Evolutionary conservation across 2,888 invertebrate genomes (phyloP), one percentile per base, ranked within the genome.

Genomic region (Lepetodrilus schrolli): DNA sequence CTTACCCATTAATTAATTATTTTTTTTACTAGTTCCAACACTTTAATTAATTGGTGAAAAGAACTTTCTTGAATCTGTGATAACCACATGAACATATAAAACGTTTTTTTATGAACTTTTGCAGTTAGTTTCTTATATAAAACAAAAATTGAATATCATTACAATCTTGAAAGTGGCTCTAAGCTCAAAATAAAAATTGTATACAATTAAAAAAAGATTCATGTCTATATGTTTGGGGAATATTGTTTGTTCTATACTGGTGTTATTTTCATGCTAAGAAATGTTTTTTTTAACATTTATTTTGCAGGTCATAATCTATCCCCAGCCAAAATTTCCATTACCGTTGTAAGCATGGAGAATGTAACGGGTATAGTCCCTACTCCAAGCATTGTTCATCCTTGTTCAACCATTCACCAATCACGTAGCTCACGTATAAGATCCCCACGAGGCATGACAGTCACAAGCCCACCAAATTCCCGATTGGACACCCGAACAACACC

Each of bases 301-400:
- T 30, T n/a, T 58, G 26, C 58, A 58, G 58, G 26, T 17, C 30
- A 58, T 30, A 58, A 43, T 70, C 7, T 73, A 23, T 73, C 73
- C 20, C 76, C 76, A 7, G 70, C 76, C 26, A 70, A 72, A 36
- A 71, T 76, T 38, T 26, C 73, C 34, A 70, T 76, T 43, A 76
- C 76, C 49, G 70, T 76, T 36, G 76, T 72, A 34, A 76, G 51
- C 37, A 49, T 51, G 51, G 70, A 70, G 38, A 17, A 47, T 36
- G 17, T 37, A 26, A 51, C 47, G 2, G 68, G 68, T 26, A 47
- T 26, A n/a, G 47, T 68, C 23, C 47, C 30, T 1, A 23, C 72
- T n/a, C 58, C 73, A 3, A 47, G 34, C n/a, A 51, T 43, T 34
- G 51, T 51, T 1, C 38, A 36, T 50, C 26, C 49, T 4, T 36